Base-by-base conservation (phyloP, 1,140 invertebrate species). In the Aphaenogaster rudis region DNA sequence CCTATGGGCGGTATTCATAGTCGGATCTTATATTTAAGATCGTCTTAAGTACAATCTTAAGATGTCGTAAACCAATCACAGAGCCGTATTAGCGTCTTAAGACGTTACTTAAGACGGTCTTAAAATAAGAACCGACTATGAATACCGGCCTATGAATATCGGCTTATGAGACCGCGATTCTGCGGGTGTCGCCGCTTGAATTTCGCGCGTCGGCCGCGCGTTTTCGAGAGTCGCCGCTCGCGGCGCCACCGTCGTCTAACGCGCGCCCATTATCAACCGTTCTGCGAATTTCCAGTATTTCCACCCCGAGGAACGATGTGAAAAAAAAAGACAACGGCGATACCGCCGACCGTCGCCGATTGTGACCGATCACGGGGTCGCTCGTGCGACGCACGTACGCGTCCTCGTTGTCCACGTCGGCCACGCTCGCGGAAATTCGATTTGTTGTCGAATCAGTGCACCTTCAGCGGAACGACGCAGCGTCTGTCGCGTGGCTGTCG, bases 401-500 rank as follows among this genome's bases (percentile, higher is more conserved):
- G 3, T 28, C 7, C 3, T 8, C 0, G 4, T 21, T 6, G 11
- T 17, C 64, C 17, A 7, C 0, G 4, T 21, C 11, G 11, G 7
- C 64, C 17, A 7, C 13, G 28, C 8, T 42, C 21, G 15, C 2
- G 13, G 8, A 17, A 77, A 59, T 77, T 45, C 17, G 11, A 64
- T 69, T 9, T 7, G 28, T 28, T 15, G 13, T 80, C 33, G 21
- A 57, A 42, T 52, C 39, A 0, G 39, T 80, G 48, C n/a, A 3
- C 0, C 8, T 52, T 11, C n/a, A 42, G 15, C 9, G 21, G 17
- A 77, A 77, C 8, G 11, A 69, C 9, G 42, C 15, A 54, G 48
- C 48, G 15, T 89, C 11, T 7, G 21, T 89, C 67, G 69, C 88
- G 45, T 88, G 42, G 13, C 21, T 3, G 15, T 52, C 42, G 66